Evolutionary conservation across 1,140 invertebrate genomes (phyloP), one percentile per base, ranked within the genome.

Genomic region (Saccostrea glomerata): DNA sequence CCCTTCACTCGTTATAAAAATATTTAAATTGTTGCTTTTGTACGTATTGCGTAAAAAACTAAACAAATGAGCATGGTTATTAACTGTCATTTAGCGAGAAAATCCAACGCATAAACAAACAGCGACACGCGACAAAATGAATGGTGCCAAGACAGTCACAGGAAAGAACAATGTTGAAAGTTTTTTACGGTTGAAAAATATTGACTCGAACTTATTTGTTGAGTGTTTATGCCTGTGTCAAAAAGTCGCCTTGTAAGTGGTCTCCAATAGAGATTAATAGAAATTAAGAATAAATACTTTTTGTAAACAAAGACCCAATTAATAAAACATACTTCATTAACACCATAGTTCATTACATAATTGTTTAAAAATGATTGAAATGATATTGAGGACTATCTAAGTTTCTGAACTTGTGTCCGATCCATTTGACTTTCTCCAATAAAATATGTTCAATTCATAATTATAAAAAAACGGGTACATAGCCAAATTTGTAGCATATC

Each of bases 21-120:
- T 77, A 77, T 30, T 77, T 23, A n/a, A 36, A 9, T 15, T 30
- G 23, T 77, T 77, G 13, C 70, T 12, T 30, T 47, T 47, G 25
- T 77, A 77, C 17, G 30, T 30, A 77, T 77, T 77, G 70, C 70
- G 70, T 77, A 25, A 77, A 73, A 77, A 11, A 30, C 25, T 77
- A 30, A 23, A 30, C 70, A 25, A 30, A 25, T 77, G 12, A 77
- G 9, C 36, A 36, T 25, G 23, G 47, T 36, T 36, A 25, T 73
- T 3, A 77, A 77, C 12, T 77, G 70, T 77, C 70, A 77, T 77
- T 66, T 30, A 15, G 23, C 11, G 0, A 25, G 30, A 77, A 36
- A 77, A 77, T 77, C 70, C 30, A 2, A 12, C 70, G 25, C 25
- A 25, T 13, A 77, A 77, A 77, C 25, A 77, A 30, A 77, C 30